Conservation (phyloP, 2,888 invertebrate species). For the Hesperia comma region DNA sequence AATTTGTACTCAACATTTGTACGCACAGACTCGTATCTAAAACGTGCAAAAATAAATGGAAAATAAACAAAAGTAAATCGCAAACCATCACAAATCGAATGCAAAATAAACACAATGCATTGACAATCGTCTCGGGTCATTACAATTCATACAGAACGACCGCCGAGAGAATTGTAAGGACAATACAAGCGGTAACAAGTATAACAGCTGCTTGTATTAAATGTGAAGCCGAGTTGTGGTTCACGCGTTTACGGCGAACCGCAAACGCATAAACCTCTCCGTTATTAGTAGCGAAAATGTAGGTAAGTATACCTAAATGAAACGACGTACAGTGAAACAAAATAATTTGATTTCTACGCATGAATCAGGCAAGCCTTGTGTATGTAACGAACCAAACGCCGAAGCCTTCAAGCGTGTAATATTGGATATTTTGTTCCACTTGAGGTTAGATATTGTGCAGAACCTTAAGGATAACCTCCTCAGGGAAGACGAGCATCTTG, state of each 20-base stretch:
- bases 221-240: constrained; percentile 24
- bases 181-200: not conserved
- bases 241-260: constrained; percentile 1
- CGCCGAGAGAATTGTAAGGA: constrained; percentile 1
- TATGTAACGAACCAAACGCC: constrained; percentile 24
- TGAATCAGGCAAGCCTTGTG: constrained; percentile 22
- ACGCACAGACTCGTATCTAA: not conserved
- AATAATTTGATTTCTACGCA: constrained; percentile 40
- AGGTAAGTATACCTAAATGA: constrained; percentile 30
- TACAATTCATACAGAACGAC: not conserved
- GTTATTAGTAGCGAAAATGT: constrained; percentile 32
- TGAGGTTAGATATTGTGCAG: constrained; percentile 78
- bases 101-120: constrained; percentile 19
- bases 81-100: constrained; percentile 1
- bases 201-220: constrained; percentile 4
- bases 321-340: constrained; percentile 45
- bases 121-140: not conserved
- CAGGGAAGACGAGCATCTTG: constrained; percentile 96
- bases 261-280: constrained; percentile 20
- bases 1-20: constrained; percentile 14
- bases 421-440: constrained; percentile 73
- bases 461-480: constrained; percentile 97
- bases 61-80: not conserved
- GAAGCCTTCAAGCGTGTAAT: constrained; percentile 42
- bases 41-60: not conserved